These are phyloP conservation scores for Galaxias olidus DNA, from an alignment of 2,797 vertebrate species.

Conservation along the genomic window DNA sequence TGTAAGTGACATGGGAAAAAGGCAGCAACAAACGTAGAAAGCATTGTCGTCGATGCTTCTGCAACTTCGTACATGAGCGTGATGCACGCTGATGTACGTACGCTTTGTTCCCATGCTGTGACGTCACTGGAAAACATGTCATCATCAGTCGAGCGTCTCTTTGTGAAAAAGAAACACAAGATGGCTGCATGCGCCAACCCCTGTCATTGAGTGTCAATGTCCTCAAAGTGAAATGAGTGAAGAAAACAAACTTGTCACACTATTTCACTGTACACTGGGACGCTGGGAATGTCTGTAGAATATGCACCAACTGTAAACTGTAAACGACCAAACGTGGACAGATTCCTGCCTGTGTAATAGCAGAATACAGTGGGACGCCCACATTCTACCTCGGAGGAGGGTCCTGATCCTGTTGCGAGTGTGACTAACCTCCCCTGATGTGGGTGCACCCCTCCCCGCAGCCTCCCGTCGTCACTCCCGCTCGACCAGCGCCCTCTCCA, in stretches of 20 bases:
- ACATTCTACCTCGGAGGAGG: conserved; percentile 17
- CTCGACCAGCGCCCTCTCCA: conserved; percentile 98
- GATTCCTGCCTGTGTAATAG: too few relatives aligned
- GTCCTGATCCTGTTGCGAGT: conserved; percentile 48
- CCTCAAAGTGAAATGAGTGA: too few relatives aligned
- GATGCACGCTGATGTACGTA: too few relatives aligned
- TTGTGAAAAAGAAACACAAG: conserved; percentile 8
- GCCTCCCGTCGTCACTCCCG: conserved; percentile 99
- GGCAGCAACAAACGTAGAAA: background rate
- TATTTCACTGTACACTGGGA: too few relatives aligned
- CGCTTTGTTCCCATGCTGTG: conserved; percentile 12
- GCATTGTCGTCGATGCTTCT: conserved; percentile 10
- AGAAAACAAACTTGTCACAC: too few relatives aligned
- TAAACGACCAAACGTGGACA: too few relatives aligned
- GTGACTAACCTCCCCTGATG: conserved; percentile 87
- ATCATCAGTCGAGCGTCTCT: conserved; percentile 3
- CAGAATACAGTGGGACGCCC: too few relatives aligned
- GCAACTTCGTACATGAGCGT: conserved; percentile 28
- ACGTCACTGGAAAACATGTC: conserved; percentile 12
- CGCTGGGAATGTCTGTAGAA: too few relatives aligned
- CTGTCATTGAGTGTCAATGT: too few relatives aligned
- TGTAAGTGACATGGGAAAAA: conserved; percentile 7
- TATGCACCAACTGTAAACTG: too few relatives aligned
- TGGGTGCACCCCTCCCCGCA: conserved; percentile 82
- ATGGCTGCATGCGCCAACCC: too few relatives aligned